Evolutionary conservation across 2,888 invertebrate genomes (phyloP).

Genomic region (Germaria angustata): DNA sequence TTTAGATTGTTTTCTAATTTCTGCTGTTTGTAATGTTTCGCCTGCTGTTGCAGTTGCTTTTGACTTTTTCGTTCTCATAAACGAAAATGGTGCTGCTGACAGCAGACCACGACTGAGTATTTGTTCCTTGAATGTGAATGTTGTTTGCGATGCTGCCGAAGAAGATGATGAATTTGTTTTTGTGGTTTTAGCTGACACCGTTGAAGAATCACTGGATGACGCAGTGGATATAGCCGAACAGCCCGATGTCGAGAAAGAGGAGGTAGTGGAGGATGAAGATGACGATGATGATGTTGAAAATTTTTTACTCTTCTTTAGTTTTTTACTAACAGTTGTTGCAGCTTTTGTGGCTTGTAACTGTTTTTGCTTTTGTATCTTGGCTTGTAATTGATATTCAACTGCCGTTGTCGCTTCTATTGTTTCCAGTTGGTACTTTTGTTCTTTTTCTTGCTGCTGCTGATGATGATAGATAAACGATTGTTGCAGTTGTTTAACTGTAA

Average conservation of each 20-base stretch:
- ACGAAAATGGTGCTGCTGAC: slow-evolving; percentile 69
- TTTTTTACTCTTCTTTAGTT: slow-evolving; percentile 58
- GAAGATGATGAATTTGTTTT: slow-evolving; percentile 46
- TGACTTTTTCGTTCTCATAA: slow-evolving; percentile 74
- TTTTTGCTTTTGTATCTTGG: slow-evolving; percentile 62
- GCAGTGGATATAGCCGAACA: slow-evolving; percentile 41
- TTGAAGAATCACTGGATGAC: slow-evolving; percentile 37
- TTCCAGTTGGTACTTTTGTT: slow-evolving; percentile 40
- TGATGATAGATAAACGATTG: slow-evolving; percentile 60
- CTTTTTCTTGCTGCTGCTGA: slow-evolving; percentile 65
- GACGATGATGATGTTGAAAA: slow-evolving; percentile 42
- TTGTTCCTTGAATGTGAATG: slow-evolving; percentile 59
- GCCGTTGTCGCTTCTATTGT: slow-evolving; percentile 46
- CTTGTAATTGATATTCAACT: slow-evolving; percentile 55
- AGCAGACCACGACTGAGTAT: slow-evolving; percentile 59
- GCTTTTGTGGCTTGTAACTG: slow-evolving; percentile 55
- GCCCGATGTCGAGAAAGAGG: slow-evolving; percentile 42
- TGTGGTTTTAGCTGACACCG: slow-evolving; percentile 40
- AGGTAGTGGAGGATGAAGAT: slow-evolving; percentile 52
- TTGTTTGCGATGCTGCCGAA: slow-evolving; percentile 27
- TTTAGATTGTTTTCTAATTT: slow-evolving; percentile 59
- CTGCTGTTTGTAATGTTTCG: slow-evolving; percentile 35
- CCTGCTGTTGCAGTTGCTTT: slow-evolving; percentile 63
- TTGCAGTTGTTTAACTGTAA: slow-evolving; percentile 49
- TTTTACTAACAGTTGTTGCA: slow-evolving; percentile 8